These are phyloP conservation scores for Zootoca vivipara DNA, from an alignment of 2,113 vertebrate species.

Conservation along the genomic window DNA sequence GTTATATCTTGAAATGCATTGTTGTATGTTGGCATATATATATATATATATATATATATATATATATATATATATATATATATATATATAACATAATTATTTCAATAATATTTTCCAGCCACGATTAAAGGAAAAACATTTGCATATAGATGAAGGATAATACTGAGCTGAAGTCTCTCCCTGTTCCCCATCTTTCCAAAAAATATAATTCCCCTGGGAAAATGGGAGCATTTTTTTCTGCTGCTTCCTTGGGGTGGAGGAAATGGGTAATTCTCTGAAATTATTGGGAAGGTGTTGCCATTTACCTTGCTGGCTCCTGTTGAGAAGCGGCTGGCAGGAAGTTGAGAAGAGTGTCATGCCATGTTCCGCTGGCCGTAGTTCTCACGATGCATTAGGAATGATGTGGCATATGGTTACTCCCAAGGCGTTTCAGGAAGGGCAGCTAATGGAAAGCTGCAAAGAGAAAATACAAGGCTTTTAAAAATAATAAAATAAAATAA, in stretches of 20 bases:
- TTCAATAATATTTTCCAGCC: background rate
- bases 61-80: too few relatives aligned
- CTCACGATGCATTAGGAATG: background rate
- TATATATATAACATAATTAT: background rate
- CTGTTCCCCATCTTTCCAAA: background rate
- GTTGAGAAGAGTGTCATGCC: background rate
- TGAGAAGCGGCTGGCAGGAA: background rate
- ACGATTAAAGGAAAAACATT: background rate
- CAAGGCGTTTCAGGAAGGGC: too few relatives aligned
- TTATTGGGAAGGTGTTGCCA: background rate
- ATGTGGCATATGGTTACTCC: background rate
- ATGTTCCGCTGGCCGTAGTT: background rate
- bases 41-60: too few relatives aligned
- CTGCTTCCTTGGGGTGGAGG: too few relatives aligned
- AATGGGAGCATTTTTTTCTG: too few relatives aligned
- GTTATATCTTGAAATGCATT: too few relatives aligned
- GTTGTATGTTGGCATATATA: too few relatives aligned
- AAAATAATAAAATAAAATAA: too few relatives aligned
- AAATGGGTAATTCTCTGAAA: background rate
- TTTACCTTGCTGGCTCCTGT: background rate
- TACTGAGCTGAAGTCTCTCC: background rate
- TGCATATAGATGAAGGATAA: background rate
- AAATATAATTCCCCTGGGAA: too few relatives aligned
- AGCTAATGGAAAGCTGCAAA: too few relatives aligned
- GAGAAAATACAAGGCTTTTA: too few relatives aligned